These are phyloP conservation scores for Calameuta filiformis DNA, from an alignment of 2,888 invertebrate species.

Conservation along the genomic window DNA sequence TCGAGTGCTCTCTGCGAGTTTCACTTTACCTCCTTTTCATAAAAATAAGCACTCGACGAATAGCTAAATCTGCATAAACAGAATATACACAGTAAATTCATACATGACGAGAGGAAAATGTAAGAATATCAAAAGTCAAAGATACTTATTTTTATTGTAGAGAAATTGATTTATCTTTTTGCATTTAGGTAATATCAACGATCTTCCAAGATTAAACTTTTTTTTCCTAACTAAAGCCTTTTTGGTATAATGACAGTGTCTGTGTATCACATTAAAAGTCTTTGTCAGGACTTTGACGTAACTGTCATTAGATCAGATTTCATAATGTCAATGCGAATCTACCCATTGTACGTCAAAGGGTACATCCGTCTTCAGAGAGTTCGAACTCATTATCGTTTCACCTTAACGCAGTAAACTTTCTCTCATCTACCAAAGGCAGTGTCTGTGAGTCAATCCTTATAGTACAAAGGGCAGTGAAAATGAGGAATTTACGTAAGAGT, in stretches of 20 bases:
- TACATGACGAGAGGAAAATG: background rate
- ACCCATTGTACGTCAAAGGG: background rate
- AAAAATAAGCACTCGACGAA: background rate
- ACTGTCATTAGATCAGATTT: background rate
- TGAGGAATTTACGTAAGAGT: background rate
- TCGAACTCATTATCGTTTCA: background rate
- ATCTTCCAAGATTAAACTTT: background rate
- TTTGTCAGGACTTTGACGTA: background rate
- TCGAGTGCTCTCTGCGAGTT: background rate
- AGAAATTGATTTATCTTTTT: background rate
- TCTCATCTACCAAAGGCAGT: background rate
- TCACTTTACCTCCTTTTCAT: background rate
- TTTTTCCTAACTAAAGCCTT: background rate
- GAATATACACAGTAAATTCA: background rate
- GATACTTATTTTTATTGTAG: background rate
- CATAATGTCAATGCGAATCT: background rate
- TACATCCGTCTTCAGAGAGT: background rate
- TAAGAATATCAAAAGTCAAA: background rate
- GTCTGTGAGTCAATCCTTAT: background rate
- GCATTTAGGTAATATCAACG: background rate
- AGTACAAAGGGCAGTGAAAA: background rate
- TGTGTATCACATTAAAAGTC: background rate
- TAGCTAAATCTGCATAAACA: background rate
- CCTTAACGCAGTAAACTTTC: background rate
- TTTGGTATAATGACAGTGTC: background rate